A percentile compares a stretch with the other conserved stretches of the same genome.
phyloP scores from a whole-genome alignment of 2,888 invertebrate species.

The Eupithecia inturbata region DNA sequence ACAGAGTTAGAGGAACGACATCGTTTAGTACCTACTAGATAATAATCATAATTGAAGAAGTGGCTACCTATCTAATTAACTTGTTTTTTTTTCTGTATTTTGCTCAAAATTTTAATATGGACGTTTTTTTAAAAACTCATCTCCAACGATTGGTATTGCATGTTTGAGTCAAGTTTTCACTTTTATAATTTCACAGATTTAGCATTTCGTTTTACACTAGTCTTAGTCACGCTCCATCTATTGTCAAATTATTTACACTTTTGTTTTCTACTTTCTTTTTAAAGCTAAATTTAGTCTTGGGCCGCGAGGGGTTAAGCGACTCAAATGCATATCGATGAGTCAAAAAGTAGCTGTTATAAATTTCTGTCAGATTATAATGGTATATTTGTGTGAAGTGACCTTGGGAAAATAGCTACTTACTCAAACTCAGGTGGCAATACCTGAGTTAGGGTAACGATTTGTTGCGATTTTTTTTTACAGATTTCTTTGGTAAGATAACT shows the following conservation, averaged over 20 bases:
- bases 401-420: neutral
- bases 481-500: neutral
- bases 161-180: constrained; percentile 18
- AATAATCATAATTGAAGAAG: too few relatives aligned
- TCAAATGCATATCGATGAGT: neutral
- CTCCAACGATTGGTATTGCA: neutral
- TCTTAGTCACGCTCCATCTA: constrained; percentile 22
- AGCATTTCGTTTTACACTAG: constrained; percentile 18
- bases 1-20: neutral
- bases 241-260: constrained; percentile 33
- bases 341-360: neutral
- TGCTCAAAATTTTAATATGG: too few relatives aligned
- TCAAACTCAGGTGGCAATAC: neutral
- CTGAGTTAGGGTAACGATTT: too few relatives aligned
- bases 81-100: too few relatives aligned
- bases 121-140: too few relatives aligned
- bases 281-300: constrained; percentile 11
- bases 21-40: too few relatives aligned
- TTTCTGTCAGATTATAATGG: neutral
- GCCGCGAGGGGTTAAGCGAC: neutral
- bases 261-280: constrained; percentile 35
- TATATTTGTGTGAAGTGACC: too few relatives aligned
- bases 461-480: neutral
- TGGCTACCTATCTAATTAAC: too few relatives aligned
- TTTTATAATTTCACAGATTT: constrained; percentile 25